phyloP scores from a whole-genome alignment of 2,888 invertebrate species.

The Tryphoninae sp. region DNA sequence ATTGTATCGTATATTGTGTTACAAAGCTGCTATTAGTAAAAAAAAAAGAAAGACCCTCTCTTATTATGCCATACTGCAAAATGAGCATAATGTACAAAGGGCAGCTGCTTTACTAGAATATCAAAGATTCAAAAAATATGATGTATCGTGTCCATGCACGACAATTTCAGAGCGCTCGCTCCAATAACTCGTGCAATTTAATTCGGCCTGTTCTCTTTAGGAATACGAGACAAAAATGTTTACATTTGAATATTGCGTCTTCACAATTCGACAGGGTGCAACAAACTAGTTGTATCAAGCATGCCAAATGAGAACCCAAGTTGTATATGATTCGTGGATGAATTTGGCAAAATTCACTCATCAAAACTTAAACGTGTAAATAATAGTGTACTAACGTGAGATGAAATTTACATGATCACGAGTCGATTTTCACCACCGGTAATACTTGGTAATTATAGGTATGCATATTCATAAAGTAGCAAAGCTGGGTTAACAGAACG shows the following conservation, averaged over 20 bases:
- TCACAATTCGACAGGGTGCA: slow-evolving; percentile 14
- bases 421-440: slow-evolving; percentile 10
- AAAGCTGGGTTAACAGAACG: slow-evolving; percentile 38
- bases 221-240: not conserved
- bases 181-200: slow-evolving; percentile 41
- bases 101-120: slow-evolving; percentile 33
- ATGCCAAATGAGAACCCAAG: slow-evolving; percentile 18
- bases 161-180: not conserved
- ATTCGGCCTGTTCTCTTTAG: slow-evolving; percentile 1
- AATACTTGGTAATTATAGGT: not conserved
- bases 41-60: slow-evolving; percentile 7
- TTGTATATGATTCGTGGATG: not conserved
- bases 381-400: not conserved
- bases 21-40: slow-evolving; percentile 35
- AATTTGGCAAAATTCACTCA: not conserved
- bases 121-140: slow-evolving; percentile 7
- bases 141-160: slow-evolving; percentile 39
- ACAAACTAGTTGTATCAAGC: slow-evolving; percentile 21
- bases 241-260: not conserved
- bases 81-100: slow-evolving; percentile 22
- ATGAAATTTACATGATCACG: slow-evolving; percentile 7
- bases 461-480: slow-evolving; percentile 26
- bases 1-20: slow-evolving; percentile 13
- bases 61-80: slow-evolving; percentile 13
- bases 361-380: not conserved